Conservation (phyloP, 2,888 invertebrate genomes). For the Mystacides longicornis region DNA sequence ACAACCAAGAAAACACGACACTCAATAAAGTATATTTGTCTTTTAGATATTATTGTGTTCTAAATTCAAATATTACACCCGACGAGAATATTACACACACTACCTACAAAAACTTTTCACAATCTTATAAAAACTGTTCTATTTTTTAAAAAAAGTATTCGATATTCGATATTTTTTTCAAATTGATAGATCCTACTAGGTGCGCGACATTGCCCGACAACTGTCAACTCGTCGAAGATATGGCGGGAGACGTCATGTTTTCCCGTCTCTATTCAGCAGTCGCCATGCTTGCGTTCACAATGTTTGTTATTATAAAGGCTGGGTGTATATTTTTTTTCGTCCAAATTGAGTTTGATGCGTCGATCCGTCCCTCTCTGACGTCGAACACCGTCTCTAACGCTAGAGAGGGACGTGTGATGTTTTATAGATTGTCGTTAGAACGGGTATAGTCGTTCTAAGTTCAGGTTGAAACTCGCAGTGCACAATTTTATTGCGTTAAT, state of each 20-base stretch:
- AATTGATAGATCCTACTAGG: too few relatives aligned
- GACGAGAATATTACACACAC: too few relatives aligned
- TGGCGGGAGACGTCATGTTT: conserved; percentile 11
- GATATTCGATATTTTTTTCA: too few relatives aligned
- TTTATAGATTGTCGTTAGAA: conserved; percentile 54
- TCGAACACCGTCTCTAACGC: conserved; percentile 40
- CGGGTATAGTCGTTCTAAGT: conserved; percentile 33
- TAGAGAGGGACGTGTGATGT: conserved; percentile 52
- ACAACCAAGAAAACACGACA: too few relatives aligned
- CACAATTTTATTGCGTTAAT: conserved; percentile 27
- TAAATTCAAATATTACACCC: too few relatives aligned
- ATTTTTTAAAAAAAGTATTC: too few relatives aligned
- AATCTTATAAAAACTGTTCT: too few relatives aligned
- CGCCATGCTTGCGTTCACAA: conserved; percentile 25
- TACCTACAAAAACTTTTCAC: too few relatives aligned
- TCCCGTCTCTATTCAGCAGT: conserved; percentile 18
- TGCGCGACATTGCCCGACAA: conserved; percentile 3
- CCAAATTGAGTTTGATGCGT: conserved; percentile 49
- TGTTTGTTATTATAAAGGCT: conserved; percentile 20
- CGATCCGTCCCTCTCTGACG: conserved; percentile 47
- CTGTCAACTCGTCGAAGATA: conserved; percentile 16
- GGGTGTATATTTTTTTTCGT: conserved; percentile 48
- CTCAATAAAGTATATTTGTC: too few relatives aligned
- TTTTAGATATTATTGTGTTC: too few relatives aligned
- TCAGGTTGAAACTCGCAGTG: conserved; percentile 26